These are phyloP conservation scores for Apteryx mantelli DNA, from an alignment of 2,113 vertebrate genomes.

Conservation along the genomic window DNA sequence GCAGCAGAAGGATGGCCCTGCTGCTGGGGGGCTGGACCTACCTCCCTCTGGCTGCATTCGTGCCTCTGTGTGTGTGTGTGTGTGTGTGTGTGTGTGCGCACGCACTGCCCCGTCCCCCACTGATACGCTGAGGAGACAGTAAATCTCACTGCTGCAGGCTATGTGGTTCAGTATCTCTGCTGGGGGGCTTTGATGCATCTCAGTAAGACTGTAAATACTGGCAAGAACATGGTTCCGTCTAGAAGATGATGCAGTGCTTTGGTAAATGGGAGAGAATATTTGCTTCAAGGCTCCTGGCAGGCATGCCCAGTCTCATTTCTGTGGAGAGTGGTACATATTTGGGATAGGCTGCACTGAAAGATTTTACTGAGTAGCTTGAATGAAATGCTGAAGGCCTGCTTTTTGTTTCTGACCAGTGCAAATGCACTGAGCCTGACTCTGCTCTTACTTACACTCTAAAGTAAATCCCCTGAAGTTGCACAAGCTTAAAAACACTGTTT, in stretches of 20 bases:
- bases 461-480: not conserved
- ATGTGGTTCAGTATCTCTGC: not conserved
- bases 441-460: not conserved
- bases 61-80: not conserved
- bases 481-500: not conserved
- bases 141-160: not conserved
- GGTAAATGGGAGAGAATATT: not conserved
- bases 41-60: not conserved
- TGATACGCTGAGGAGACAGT: not conserved
- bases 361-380: not conserved
- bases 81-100: not conserved
- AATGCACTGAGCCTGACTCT: not conserved
- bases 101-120: not conserved
- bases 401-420: not conserved
- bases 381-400: not conserved
- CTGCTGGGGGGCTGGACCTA: constrained; percentile 26
- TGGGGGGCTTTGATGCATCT: not conserved
- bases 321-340: not conserved
- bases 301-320: not conserved
- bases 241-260: not conserved
- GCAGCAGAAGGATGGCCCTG: constrained; percentile 14
- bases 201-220: not conserved
- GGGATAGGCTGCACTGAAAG: not conserved
- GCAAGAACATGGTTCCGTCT: not conserved
- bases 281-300: not conserved